phyloP scores from a whole-genome alignment of 2,113 vertebrate species.

The Phalacrocorax aristotelis region DNA sequence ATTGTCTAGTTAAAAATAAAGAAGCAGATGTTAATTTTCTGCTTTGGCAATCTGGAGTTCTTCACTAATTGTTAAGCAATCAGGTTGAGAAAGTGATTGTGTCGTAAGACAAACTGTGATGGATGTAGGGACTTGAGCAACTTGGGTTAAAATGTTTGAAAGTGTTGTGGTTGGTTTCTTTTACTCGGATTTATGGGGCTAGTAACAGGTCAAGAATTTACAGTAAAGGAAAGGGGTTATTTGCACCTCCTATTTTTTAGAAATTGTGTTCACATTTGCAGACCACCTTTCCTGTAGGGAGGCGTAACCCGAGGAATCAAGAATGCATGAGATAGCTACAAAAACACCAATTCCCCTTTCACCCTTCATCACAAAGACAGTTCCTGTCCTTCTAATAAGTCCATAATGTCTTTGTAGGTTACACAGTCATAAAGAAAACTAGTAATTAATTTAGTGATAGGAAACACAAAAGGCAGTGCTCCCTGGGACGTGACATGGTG shows the following conservation, averaged over 20 bases:
- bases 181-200: neutral
- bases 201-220: neutral
- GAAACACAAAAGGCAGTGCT: neutral
- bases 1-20: neutral
- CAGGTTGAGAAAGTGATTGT: neutral
- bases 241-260: neutral
- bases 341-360: neutral
- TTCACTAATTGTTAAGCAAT: neutral
- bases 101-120: neutral
- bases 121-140: neutral
- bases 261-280: neutral
- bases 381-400: neutral
- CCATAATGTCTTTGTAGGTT: neutral
- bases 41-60: neutral
- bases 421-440: neutral
- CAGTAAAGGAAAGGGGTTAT: neutral
- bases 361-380: neutral
- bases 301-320: neutral
- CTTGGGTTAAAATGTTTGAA: neutral
- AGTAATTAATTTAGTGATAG: neutral
- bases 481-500: accelerated
- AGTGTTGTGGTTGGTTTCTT: neutral
- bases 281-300: neutral
- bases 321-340: neutral
- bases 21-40: neutral